phyloP scores from a whole-genome alignment of 2,797 vertebrate genomes.

The Pipistrellus kuhlii region DNA sequence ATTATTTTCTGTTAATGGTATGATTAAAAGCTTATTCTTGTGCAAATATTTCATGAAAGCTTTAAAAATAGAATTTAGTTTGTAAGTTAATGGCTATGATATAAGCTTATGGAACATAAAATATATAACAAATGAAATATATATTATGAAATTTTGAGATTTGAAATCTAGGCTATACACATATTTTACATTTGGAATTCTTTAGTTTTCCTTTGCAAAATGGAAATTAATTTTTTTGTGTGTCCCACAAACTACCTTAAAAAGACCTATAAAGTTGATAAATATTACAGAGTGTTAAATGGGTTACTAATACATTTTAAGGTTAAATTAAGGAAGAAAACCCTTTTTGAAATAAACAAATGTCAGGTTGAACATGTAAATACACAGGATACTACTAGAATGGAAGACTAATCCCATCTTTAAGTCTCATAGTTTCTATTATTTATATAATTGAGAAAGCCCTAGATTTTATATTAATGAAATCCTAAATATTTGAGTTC shows the following conservation, averaged over 20 bases:
- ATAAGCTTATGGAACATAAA: constrained; percentile 38
- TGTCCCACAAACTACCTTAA: constrained; percentile 36
- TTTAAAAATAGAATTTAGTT: constrained; percentile 54
- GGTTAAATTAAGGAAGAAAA: constrained; percentile 51
- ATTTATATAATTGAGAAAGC: constrained; percentile 39
- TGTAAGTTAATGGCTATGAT: constrained; percentile 43
- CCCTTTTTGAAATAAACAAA: constrained; percentile 43
- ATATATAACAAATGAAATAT: constrained; percentile 45
- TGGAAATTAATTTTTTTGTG: constrained; percentile 20
- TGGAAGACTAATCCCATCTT: constrained; percentile 18
- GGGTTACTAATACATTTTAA: constrained; percentile 42
- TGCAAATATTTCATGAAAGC: background rate
- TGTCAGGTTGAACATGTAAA: constrained; percentile 59
- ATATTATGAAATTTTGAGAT: constrained; percentile 59
- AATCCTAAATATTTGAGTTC: constrained; percentile 54
- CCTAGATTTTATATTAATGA: constrained; percentile 16
- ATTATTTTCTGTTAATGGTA: constrained; percentile 5
- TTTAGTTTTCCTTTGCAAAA: constrained; percentile 50
- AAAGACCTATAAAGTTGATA: constrained; percentile 13
- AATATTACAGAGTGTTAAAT: background rate
- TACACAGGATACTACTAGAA: constrained; percentile 1
- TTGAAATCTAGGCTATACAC: background rate
- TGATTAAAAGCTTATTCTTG: constrained; percentile 46
- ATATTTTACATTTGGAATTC: constrained; percentile 51
- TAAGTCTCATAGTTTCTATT: constrained; percentile 37